Evolutionary conservation across 2,888 invertebrate genomes (phyloP), one percentile per base, ranked within the genome.

Genomic region (Trichogramma evanescens): DNA sequence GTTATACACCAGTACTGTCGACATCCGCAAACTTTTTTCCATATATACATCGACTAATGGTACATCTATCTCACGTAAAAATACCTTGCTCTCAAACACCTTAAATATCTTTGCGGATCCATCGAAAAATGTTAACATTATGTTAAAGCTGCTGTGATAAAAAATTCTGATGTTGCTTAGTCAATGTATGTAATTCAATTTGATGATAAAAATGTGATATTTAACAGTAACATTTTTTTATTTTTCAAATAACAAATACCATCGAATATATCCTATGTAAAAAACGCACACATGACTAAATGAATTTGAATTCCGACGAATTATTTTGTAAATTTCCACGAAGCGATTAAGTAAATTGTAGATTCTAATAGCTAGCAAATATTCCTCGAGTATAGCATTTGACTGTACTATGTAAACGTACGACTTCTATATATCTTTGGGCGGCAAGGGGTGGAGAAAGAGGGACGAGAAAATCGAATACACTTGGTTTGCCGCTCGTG

Each of bases 291-390:
- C 61, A 48, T 49, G 41, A 26, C 4, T 26, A 52, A 57, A 58
- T 59, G 55, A 62, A 58, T 59, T 58, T 48, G 53, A 56, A 48
- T 26, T 13, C 48, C 50, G n/a, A 13, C 46, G 52, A 62, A 64
- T 62, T 64, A 62, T 62, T 56, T 58, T 57, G 59, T 62, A 64
- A 62, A 64, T 61, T 64, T 64, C 57, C 57, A 54, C 42, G 57
- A 52, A 54, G 26, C 3, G 54, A 62, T 63, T 59, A 58, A 57
- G 48, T 62, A 62, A 62, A 64, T 62, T 59, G 58, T 58, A 54
- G 64, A 38, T 55, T 59, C 57, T 62, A 59, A 61, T 59, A 56
- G 62, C 46, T 4, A 56, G 50, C 44, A 10, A 40, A 13, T 45
- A 41, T 44, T 59, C 51, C 10, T 10, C 10, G 10, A 48, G 10